Base-by-base conservation (phyloP, 2,888 invertebrate genomes). In the Pristionchus entomophagus region DNA sequence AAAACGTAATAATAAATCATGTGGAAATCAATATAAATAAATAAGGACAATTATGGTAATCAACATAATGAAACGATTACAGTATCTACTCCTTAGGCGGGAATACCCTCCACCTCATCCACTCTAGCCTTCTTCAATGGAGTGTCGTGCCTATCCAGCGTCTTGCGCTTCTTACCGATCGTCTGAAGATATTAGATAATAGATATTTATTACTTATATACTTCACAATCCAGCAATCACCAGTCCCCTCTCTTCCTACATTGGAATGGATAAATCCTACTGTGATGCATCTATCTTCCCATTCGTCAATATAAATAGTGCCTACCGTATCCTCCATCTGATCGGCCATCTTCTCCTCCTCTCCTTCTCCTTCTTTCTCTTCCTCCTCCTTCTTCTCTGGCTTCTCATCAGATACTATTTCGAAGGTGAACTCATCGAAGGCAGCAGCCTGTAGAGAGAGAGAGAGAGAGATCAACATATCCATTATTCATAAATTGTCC, bases 111-210 rank as follows among this genome's bases (percentile, higher is more conserved):
- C 17, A 32, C 59, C n/a, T 45, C 83, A 62, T 59, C 83, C 26
- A 83, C 14, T 41, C 83, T 29, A 2, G 83, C 83, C 83, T 83
- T 83, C 83, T 83, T 83, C 12, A 14, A 6, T 6, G 45, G 62
- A 2, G 65, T 3, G 1, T 83, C 83, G 22, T 26, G 8, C 49
- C 41, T 45, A 19, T 83, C 83, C 45, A 83, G 35, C 29, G 83
- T 83, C 83, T 83, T 83, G 26, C 83, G 38, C 83, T 83, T 83
- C 65, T 65, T 81, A 19, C 81, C 81, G 26, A 41, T 73, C 22
- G 26, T 12, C 69, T 35, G 56, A 6, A 56, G 35, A 19, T 2
- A 22, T n/a, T 29, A 12, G 8, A 32, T 73, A 73, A 45, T 51
- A 56, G 8, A n/a, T 3, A 3, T 2, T 1, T 8, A 56, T 56